These are phyloP conservation scores for Pelusios castaneus DNA, from an alignment of 2,113 vertebrate genomes.

Conservation along the genomic window DNA sequence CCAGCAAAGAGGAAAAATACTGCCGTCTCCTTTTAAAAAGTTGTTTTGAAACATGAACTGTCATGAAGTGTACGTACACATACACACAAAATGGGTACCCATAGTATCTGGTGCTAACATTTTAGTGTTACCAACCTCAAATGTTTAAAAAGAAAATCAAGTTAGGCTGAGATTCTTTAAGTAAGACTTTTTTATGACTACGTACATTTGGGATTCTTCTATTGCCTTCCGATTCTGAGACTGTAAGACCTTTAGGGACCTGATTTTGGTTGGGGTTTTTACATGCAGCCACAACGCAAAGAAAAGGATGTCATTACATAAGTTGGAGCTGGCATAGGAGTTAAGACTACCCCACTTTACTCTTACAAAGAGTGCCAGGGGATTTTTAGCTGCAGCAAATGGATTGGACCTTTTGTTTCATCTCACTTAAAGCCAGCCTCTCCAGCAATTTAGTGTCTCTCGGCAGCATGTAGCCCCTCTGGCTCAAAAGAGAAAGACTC, in stretches of 20 bases:
- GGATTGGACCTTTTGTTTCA: not conserved
- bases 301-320: not conserved
- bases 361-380: not conserved
- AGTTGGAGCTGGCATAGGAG: not conserved
- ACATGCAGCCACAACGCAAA: not conserved
- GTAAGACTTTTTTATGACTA: not conserved
- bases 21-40: not conserved
- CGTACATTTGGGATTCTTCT: not conserved
- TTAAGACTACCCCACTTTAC: not conserved
- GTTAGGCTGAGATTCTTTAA: not conserved
- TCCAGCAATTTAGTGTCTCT: accelerated
- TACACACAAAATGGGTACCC: not conserved
- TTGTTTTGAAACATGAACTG: not conserved
- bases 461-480: not conserved
- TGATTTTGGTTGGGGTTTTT: not conserved
- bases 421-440: not conserved
- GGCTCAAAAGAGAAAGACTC: not conserved
- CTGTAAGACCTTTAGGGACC: not conserved
- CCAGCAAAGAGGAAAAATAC: not conserved
- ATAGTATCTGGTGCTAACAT: not conserved
- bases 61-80: not conserved
- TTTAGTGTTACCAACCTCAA: not conserved
- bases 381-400: not conserved
- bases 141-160: not conserved
- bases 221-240: not conserved